Percentiles rank a stretch among this genome's conserved stretches.
phyloP scores from a whole-genome alignment of 2,113 vertebrate genomes.

The Mustela nigripes region DNA sequence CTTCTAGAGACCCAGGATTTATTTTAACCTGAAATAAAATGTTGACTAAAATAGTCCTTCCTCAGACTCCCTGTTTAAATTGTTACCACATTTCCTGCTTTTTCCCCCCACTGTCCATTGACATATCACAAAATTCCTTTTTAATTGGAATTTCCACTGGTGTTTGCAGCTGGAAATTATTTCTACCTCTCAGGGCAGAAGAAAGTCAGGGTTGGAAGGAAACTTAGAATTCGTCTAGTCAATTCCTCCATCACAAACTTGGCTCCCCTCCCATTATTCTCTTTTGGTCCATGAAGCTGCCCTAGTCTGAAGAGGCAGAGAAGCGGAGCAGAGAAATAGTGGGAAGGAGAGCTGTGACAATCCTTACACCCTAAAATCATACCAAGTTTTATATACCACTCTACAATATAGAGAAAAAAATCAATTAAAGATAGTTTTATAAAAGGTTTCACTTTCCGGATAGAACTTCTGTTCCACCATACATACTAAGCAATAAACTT shows the following conservation, averaged over 20 bases:
- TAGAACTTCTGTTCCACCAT: neutral
- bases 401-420: neutral
- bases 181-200: neutral
- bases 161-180: conserved; percentile 2
- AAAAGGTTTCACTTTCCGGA: neutral
- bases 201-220: neutral
- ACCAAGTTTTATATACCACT: conserved; percentile 51
- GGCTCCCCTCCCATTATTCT: neutral
- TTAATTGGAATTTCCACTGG: neutral
- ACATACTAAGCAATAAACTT: conserved; percentile 66
- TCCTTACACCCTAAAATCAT: neutral
- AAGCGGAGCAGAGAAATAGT: neutral
- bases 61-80: neutral
- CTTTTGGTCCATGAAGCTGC: neutral
- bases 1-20: conserved; percentile 8
- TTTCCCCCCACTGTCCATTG: neutral
- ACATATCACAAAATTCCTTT: neutral
- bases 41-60: neutral
- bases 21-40: conserved; percentile 36
- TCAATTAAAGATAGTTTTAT: neutral
- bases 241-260: neutral
- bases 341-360: neutral
- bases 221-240: neutral
- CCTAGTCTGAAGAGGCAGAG: neutral
- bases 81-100: neutral